Evolutionary conservation across 2,113 vertebrate species (phyloP), one percentile per base, ranked within the genome.

Genomic region (Amblyornis subalaris): DNA sequence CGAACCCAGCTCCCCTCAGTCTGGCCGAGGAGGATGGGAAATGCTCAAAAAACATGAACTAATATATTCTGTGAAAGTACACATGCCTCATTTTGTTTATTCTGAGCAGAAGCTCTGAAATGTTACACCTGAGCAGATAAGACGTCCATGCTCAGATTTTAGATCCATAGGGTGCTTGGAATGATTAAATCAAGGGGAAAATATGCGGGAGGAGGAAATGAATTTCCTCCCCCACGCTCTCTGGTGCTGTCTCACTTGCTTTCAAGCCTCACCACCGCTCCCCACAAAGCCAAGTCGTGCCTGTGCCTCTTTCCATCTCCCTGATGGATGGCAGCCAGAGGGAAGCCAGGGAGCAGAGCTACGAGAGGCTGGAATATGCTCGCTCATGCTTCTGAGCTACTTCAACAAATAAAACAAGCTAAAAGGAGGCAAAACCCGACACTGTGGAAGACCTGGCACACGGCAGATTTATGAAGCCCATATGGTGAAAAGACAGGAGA

Each of bases 151-250:
- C 85, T 91, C 40, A 25, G 65, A 72, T 45, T 79, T 92, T 71
- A 24, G 36, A 65, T 26, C 66, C 57, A 33, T 11, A 24, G 45
- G 33, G 28, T 72, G 36, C 66, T 65, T 45, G 42, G 58, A 82
- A 76, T 36, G 45, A 89, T 82, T 76, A 89, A 85, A 93, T 73
- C 67, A 75, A 88, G 61, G 75, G 57, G 28, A 87, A 85, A 94
- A 54, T 12, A 75, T 10, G 50, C 22, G 36, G 67, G 50, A 85
- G 66, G 53, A 91, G 62, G 74, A 83, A 93, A 76, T 28, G 2
- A 71, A 12, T 51, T 91, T 94, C 66, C 62, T 91, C 13, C 62
- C 21, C 23, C 48, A 33, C 0, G 0, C 6, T 54, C 44, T 47
- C 58, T 78, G 51, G 38, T 60, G 70, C 57, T 1, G 14, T 81